Conservation (phyloP, 2,888 invertebrate species). For the Perizoma affinitatum region DNA sequence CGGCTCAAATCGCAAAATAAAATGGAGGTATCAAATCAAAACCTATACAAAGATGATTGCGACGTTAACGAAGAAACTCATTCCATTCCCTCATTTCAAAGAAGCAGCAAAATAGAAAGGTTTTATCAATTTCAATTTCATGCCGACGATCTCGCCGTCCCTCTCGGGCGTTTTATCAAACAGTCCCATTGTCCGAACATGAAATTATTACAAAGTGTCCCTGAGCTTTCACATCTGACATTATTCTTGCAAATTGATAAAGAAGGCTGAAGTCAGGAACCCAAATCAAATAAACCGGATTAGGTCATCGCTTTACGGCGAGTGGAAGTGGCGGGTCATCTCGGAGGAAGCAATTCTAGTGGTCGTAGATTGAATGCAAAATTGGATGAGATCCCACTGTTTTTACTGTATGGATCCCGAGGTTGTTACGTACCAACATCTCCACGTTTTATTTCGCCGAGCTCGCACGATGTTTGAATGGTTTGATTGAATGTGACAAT, state of each 20-base stretch:
- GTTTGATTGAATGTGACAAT: slow-evolving; percentile 82
- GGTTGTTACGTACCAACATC: slow-evolving; percentile 65
- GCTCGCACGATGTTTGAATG: slow-evolving; percentile 68
- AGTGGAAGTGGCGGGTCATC: slow-evolving; percentile 81
- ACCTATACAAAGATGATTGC: slow-evolving; percentile 12
- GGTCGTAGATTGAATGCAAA: slow-evolving; percentile 84
- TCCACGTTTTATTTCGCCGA: slow-evolving; percentile 71
- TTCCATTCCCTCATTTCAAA: slow-evolving; percentile 27
- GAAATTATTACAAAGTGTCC: slow-evolving; percentile 41
- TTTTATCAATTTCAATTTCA: slow-evolving; percentile 38
- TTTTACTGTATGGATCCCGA: slow-evolving; percentile 75
- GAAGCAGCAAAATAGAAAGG: slow-evolving; percentile 33
- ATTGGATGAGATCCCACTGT: slow-evolving; percentile 81
- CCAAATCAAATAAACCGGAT: slow-evolving; percentile 82
- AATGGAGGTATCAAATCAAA: slow-evolving; percentile 33
- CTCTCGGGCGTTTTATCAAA: slow-evolving; percentile 35
- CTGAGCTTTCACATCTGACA: slow-evolving; percentile 50
- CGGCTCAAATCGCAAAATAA: slow-evolving; percentile 39
- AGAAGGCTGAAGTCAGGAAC: slow-evolving; percentile 71
- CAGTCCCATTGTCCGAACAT: slow-evolving; percentile 36
- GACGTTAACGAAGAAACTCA: slow-evolving; percentile 27
- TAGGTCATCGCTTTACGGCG: slow-evolving; percentile 82
- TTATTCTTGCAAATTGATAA: slow-evolving; percentile 70
- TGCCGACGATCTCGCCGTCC: slow-evolving; percentile 31
- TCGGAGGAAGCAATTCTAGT: slow-evolving; percentile 79